phyloP scores from a whole-genome alignment of 2,888 invertebrate genomes.

The Lottia scabra region DNA sequence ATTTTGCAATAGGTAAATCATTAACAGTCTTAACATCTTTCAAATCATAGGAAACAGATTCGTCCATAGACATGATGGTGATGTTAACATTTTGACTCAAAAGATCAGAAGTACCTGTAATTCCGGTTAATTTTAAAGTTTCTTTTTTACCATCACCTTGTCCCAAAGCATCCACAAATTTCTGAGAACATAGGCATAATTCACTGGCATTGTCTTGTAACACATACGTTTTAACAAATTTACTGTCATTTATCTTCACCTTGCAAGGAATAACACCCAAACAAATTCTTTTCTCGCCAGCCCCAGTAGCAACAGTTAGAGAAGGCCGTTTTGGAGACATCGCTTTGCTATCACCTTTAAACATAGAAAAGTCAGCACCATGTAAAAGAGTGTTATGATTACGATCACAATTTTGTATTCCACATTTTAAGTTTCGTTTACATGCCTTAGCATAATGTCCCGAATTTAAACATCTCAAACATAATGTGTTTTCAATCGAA shows the following conservation, averaged over 20 bases:
- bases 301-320: background rate
- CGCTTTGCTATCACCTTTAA: background rate
- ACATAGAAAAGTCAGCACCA: background rate
- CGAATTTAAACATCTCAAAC: background rate
- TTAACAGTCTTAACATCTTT: background rate
- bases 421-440: background rate
- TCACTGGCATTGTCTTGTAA: background rate
- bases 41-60: background rate
- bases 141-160: background rate
- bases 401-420: background rate
- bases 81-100: background rate
- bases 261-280: background rate
- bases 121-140: background rate
- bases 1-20: background rate
- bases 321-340: background rate
- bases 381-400: background rate
- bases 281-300: background rate
- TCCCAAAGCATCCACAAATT: background rate
- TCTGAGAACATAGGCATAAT: background rate
- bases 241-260: background rate
- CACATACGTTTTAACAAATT: background rate
- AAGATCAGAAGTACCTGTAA: background rate
- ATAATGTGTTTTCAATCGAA: background rate
- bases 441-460: background rate
- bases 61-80: background rate